Base-by-base conservation (phyloP, 2,797 vertebrate species). In the Tenualosa thibaudeaui region DNA sequence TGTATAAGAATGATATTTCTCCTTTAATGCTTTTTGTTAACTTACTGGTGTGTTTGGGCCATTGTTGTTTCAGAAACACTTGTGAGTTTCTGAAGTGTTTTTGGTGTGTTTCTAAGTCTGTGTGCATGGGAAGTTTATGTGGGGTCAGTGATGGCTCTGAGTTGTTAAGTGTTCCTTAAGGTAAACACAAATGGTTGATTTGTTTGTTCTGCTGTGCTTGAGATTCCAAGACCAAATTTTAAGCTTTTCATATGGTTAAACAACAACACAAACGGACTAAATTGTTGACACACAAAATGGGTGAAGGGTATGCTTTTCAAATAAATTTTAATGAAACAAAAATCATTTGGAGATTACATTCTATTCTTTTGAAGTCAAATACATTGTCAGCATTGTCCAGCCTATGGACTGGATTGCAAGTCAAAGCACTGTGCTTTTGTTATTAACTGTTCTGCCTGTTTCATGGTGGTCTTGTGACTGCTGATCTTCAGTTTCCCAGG, bases 401-500 rank as follows among this genome's bases (percentile, higher is more conserved):
- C 71, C 6, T 46, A 43, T 9, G 17, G 71, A 43, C 71, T 43
- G 40, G 17, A 78, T 78, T 78, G 3, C 68, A 75, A 75, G 68
- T 19, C 37, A 43, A 17, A 13, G 62, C 24, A 65, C 26, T 71
- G 26, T 71, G 40, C 5, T 43, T 78, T 15, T 78, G 40, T 78
- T 40, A 17, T 37, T 40, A 46, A 43, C 6, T 43, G 19, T 43
- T 43, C 40, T 58, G 10, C 31, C 43, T 46, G 40, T 40, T 58
- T 65, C 22, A 43, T 49, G 31, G 49, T 60, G 3, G 56, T 60
- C 82, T 24, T 83, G 82, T 65, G 82, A 83, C 37, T 49, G 46
- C 31, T 58, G 0, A 0, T 49, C 40, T 71, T 60, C 37, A 40
- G 10, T 43, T 83, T 40, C 37, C 56, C 56, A 24, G 46, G 19